phyloP scores from a whole-genome alignment of 2,797 vertebrate genomes.

The Pseudochaenichthys georgianus region DNA sequence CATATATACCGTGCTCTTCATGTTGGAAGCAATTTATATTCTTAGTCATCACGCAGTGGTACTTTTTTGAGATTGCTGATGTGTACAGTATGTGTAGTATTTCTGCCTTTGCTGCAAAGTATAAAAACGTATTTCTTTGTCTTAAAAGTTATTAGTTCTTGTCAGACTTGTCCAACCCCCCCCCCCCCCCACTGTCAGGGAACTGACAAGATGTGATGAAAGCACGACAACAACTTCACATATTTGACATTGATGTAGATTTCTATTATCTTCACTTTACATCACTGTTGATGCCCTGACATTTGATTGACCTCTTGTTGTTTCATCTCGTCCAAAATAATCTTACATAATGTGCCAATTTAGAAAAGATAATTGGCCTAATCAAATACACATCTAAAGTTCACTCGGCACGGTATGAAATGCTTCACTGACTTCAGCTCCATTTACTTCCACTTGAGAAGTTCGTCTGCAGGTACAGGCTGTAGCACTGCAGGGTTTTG shows the following conservation, averaged over 20 bases:
- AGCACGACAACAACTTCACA: slow-evolving; percentile 41
- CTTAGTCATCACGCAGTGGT: background rate
- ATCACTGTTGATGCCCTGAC: slow-evolving; percentile 23
- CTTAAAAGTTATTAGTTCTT: slow-evolving; percentile 34
- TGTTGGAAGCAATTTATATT: slow-evolving; percentile 1
- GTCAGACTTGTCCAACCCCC: slow-evolving; percentile 63
- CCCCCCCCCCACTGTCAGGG: slow-evolving; percentile 57
- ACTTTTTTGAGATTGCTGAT: slow-evolving; percentile 1
- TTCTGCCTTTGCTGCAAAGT: slow-evolving; percentile 22
- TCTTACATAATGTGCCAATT: slow-evolving; percentile 5
- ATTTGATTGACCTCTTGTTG: slow-evolving; percentile 55
- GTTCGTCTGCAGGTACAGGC: slow-evolving; percentile 36
- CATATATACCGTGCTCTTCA: background rate
- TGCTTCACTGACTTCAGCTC: slow-evolving; percentile 24
- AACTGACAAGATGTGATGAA: slow-evolving; percentile 44
- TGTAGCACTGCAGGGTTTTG: slow-evolving; percentile 26
- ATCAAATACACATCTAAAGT: slow-evolving; percentile 5
- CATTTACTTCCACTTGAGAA: slow-evolving; percentile 50
- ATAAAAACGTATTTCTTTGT: slow-evolving; percentile 12
- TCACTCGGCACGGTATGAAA: slow-evolving; percentile 5
- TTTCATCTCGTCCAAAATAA: slow-evolving; percentile 34
- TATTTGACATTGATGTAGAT: slow-evolving; percentile 24
- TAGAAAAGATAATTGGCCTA: slow-evolving; percentile 40
- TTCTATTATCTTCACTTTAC: slow-evolving; percentile 43
- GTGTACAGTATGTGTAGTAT: slow-evolving; percentile 1